Base-by-base conservation (phyloP, 2,113 vertebrate species). In the Phylloscopus whistleri region DNA sequence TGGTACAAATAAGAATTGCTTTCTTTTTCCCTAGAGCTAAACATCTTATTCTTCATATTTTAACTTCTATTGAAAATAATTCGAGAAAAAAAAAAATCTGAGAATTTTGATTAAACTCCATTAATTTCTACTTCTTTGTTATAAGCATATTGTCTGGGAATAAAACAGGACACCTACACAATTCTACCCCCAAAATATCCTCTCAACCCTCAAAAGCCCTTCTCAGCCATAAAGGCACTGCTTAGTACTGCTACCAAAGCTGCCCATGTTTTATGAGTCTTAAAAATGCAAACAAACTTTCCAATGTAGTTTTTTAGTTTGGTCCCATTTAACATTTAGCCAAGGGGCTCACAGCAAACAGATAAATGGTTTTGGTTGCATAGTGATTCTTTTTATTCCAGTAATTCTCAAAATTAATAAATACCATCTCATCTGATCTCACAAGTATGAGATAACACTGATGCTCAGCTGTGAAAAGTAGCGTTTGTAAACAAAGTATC, bases 1-100 rank as follows among this genome's bases (percentile, higher is more conserved):
- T 23, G 14, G 20, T 69, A 44, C 5, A 81, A 88, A 81, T 55
- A 85, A 85, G 63, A 72, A 95, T 93, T 76, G 23, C 20, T 83
- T 69, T 81, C 63, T 58, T 87, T 87, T 77, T 59, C 72, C 62
- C 74, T 53, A 87, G 11, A 94, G 51, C 49, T 81, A 86, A 94
- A 86, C 51, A 77, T 13, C 51, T 88, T 81, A 90, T 87, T 95
- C 46, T 96, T 95, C 74, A 94, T 21, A 70, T 68, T 79, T 90
- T 80, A 84, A 73, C 69, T 89, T 27, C 83, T 22, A 87, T 26
- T 2, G 48, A 77, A 94, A 90, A 28, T 3, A 41, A n/a, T 46
- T 68, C 9, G 7, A 33, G 0, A 5, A 3, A 5, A 3, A 15
- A 70, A 51, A 66, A 53, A 43, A 27, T 37, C 30, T 39, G 7